Base-by-base conservation (phyloP, 2,113 vertebrate genomes). In the Pygathrix nemaeus region DNA sequence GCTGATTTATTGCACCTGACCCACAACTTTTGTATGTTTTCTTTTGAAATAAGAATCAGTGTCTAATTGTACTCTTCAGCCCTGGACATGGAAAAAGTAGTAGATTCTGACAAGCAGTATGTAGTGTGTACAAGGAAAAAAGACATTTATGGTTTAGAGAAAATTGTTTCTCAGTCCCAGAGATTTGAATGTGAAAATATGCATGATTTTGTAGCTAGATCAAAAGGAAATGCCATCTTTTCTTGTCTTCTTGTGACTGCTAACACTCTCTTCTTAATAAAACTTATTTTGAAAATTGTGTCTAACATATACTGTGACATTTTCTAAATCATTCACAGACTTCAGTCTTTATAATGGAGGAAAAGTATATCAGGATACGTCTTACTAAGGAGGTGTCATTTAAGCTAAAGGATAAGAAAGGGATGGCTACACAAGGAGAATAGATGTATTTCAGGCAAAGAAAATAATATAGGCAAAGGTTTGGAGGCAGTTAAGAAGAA, bases 391-490 rank as follows among this genome's bases (percentile, higher is more conserved):
- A 92, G 27, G 4, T 94, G 50, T 43, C 52, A 80, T 82, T 95
- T 83, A 91, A 91, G 73, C 66, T 82, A 93, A 97, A 95, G 21
- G 73, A 40, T 83, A 79, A 86, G 38, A 93, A 83, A 76, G 66
- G 38, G 1, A 66, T 45, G 78, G 25, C 57, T 38, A 83, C 40
- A n/a, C 30, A 96, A 64, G 84, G 76, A 91, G 23, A 59, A 50
- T 83, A 3, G 72, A 25, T 90, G 16, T 27, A 80, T 84, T 91
- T 27, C 4, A 90, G 52, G 75, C 35, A 97, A 85, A 80, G 45
- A 84, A 85, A 43, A 43, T 43, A 43, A 43, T 43, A 48, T n/a
- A 59, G 43, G 6, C 72, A 79, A 79, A 93, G 12, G 40, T 82
- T 88, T 78, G 32, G 64, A 90, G 82, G 52, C 70, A 35, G 25